A percentile compares a stretch with the other conserved stretches of the same genome.
Conservation (phyloP, 2,888 invertebrate genomes). For the Drosophila greeni region DNA sequence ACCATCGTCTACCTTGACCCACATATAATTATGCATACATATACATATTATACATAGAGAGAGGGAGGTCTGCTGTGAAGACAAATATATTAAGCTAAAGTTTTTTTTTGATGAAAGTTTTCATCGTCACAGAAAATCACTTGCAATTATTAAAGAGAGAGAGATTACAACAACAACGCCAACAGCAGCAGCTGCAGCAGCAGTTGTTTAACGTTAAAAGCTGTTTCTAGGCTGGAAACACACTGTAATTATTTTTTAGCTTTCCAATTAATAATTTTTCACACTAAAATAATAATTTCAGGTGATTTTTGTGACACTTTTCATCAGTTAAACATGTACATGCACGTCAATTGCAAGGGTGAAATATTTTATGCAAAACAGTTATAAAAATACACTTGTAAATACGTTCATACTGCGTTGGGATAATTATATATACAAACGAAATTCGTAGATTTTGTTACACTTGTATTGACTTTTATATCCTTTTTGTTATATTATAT, state of each 20-base stretch:
- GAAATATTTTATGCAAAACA: conserved; percentile 7
- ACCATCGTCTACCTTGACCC: conserved; percentile 22
- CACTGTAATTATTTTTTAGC: not conserved
- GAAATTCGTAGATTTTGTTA: not conserved
- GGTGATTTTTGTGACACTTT: not conserved
- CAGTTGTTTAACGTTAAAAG: conserved; percentile 1
- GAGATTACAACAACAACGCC: not conserved
- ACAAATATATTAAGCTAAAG: conserved; percentile 1
- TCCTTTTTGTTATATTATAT: conserved; percentile 1
- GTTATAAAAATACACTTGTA: not conserved
- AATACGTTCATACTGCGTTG: not conserved
- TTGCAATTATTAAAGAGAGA: conserved; percentile 5
- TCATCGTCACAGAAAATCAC: conserved; percentile 7
- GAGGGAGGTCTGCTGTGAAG: conserved; percentile 1
- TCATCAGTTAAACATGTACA: not conserved
- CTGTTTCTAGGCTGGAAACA: conserved; percentile 3
- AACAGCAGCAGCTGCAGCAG: not conserved
- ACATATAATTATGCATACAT: conserved; percentile 17
- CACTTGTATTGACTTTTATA: conserved; percentile 10
- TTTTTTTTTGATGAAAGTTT: not conserved
- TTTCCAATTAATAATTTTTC: not conserved
- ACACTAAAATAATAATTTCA: conserved; percentile 1
- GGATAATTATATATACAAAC: conserved; percentile 1
- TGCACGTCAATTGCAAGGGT: conserved; percentile 1
- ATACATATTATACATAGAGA: conserved; percentile 4